Evolutionary conservation across 1,140 invertebrate genomes (phyloP).

Genomic region (Drosophila serrata): DNA sequence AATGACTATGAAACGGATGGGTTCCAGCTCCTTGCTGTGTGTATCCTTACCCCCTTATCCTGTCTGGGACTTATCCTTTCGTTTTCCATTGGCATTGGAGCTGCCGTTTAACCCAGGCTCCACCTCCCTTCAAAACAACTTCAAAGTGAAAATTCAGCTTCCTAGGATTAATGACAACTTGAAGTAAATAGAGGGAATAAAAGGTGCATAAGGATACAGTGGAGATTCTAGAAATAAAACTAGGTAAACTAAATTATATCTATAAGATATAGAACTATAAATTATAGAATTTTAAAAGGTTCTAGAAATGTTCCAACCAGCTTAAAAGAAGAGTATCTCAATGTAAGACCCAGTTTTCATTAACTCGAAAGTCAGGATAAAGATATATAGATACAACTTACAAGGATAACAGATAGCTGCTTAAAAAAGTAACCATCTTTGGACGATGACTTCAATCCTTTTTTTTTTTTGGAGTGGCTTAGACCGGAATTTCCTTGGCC

Average conservation of each 20-base stretch:
- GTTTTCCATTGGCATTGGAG: conserved; percentile 73
- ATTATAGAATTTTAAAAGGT: too few relatives aligned
- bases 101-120: conserved; percentile 14
- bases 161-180: conserved; percentile 75
- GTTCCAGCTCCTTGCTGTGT: background rate
- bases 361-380: too few relatives aligned
- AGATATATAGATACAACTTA: conserved; percentile 3
- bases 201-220: conserved; percentile 20
- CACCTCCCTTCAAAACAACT: conserved; percentile 49
- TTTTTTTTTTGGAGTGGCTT: background rate
- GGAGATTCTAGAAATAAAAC: background rate
- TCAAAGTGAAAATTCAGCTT: conserved; percentile 76
- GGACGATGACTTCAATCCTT: conserved; percentile 6
- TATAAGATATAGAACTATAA: too few relatives aligned
- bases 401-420: conserved; percentile 19
- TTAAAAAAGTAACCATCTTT: conserved; percentile 26
- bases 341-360: too few relatives aligned
- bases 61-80: conserved; percentile 76
- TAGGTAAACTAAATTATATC: too few relatives aligned
- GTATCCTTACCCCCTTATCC: conserved; percentile 23
- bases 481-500: conserved; percentile 39
- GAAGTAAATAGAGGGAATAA: conserved; percentile 52
- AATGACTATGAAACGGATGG: conserved; percentile 47
- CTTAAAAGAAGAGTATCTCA: too few relatives aligned
- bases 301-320: accelerated